Base-by-base conservation (phyloP, 1,140 invertebrate species). In the Hesperophylax magnus region DNA sequence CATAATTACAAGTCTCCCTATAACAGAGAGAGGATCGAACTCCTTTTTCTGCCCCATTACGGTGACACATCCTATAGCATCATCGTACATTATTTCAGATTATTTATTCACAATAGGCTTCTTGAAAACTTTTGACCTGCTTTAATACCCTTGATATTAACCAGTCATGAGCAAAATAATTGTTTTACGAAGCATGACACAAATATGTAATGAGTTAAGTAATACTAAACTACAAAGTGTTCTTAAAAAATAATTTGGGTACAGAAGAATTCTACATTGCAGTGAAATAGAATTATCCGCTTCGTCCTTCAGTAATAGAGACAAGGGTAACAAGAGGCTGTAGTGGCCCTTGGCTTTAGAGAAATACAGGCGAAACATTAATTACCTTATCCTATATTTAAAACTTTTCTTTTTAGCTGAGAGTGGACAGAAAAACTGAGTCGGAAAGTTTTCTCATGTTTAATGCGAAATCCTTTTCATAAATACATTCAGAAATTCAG, bases 381-480 rank as follows among this genome's bases (percentile, higher is more conserved):
- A 78, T 78, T 78, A 67, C 60, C 77, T 78, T 52, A 9, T 39
- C 20, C 47, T 63, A 54, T 78, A 78, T 78, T 58, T 67, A 78
- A 78, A 78, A 78, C 60, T 67, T 78, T 78, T 53, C 39, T 78
- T 78, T 78, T 78, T 78, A 67, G 47, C 60, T 31, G 47, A 31
- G 24, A 63, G 47, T 63, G 47, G 47, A 78, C 47, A 78, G 77
- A 65, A 63, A 61, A 77, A 77, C 24, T 47, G 77, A 74, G 22
- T 82, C 72, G 60, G 31, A 79, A 82, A 82, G 71, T 82, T 77
- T 82, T 77, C 77, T 24, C 71, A 69, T 76, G 76, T 81, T 81
- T 81, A 78, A 82, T 79, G 77, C 39, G 77, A 76, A 78, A 81
- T 71, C 81, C 81, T 82, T 79, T 82, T 82, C 77, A 79, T 82